These are phyloP conservation scores for Pagrus major DNA, from an alignment of 2,113 vertebrate species.

Conservation along the genomic window DNA sequence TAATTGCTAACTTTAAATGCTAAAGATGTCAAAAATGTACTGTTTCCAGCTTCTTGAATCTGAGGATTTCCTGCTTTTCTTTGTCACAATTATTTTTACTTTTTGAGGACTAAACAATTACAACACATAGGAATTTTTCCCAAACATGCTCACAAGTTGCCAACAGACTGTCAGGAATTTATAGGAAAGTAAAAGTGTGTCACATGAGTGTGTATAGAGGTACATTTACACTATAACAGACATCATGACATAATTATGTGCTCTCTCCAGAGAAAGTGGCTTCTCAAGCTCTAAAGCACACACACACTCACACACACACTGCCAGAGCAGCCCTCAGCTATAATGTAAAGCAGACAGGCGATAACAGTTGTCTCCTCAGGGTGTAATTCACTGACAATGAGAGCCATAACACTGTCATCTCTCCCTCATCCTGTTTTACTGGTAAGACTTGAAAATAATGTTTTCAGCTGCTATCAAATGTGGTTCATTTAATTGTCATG, in stretches of 20 bases:
- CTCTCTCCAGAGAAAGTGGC: constrained; percentile 1
- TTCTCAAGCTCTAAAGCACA: constrained; percentile 17
- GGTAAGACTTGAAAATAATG: constrained; percentile 8
- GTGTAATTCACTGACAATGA: neutral
- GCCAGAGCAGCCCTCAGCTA: constrained; percentile 5
- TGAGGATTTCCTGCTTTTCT: no score
- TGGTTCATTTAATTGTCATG: neutral
- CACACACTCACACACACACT: neutral
- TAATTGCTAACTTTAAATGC: no score
- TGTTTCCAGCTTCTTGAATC: no score
- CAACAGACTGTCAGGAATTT: neutral
- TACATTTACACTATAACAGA: neutral
- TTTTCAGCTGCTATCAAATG: neutral
- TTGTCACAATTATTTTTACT: no score
- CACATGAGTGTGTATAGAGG: neutral
- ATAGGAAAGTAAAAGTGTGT: neutral
- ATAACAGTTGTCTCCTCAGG: constrained; percentile 36
- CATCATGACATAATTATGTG: neutral
- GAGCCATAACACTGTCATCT: fast-evolving
- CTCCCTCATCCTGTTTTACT: constrained; percentile 7
- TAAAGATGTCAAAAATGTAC: no score
- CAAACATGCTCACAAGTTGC: neutral
- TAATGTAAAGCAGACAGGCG: neutral
- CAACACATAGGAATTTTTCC: neutral
- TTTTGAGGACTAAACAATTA: no score